Evolutionary conservation across 1,140 invertebrate genomes (phyloP).

Genomic region (Drosophila teissieri): DNA sequence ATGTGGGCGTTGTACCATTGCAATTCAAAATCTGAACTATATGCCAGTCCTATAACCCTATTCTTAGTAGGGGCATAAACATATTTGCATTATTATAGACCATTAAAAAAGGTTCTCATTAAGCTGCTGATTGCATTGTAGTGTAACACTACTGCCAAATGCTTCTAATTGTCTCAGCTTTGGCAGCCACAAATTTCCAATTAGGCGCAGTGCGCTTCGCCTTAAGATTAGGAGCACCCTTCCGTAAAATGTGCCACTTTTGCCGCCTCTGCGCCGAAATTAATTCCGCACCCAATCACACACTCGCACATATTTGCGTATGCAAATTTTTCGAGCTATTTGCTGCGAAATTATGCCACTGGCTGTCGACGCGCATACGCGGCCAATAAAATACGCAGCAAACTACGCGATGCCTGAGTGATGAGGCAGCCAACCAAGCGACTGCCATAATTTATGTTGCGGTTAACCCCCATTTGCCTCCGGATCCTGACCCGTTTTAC

Average conservation of each 20-base stretch:
- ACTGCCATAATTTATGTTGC: slow-evolving; percentile 80
- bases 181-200: slow-evolving; percentile 76
- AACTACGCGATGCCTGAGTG: slow-evolving; percentile 77
- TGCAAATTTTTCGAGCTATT: slow-evolving; percentile 80
- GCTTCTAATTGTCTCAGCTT: slow-evolving; percentile 72
- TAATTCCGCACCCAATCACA: slow-evolving; percentile 17
- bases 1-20: too few relatives aligned
- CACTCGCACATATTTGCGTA: slow-evolving; percentile 40
- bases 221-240: slow-evolving; percentile 2
- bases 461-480: slow-evolving; percentile 53
- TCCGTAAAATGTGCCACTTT: neutral
- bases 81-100: too few relatives aligned
- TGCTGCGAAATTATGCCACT: slow-evolving; percentile 71
- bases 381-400: slow-evolving; percentile 78
- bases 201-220: slow-evolving; percentile 59
- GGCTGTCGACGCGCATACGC: slow-evolving; percentile 42
- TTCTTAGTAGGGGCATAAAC: too few relatives aligned
- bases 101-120: too few relatives aligned
- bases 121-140: neutral
- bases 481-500: slow-evolving; percentile 31
- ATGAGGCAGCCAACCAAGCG: slow-evolving; percentile 77
- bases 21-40: neutral
- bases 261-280: neutral
- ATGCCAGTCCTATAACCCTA: too few relatives aligned
- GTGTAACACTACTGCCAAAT: neutral